A percentile compares a stretch with the other conserved stretches of the same genome.
Conservation (phyloP, 2,888 invertebrate species). For the Chloroclystis v-ata region DNA sequence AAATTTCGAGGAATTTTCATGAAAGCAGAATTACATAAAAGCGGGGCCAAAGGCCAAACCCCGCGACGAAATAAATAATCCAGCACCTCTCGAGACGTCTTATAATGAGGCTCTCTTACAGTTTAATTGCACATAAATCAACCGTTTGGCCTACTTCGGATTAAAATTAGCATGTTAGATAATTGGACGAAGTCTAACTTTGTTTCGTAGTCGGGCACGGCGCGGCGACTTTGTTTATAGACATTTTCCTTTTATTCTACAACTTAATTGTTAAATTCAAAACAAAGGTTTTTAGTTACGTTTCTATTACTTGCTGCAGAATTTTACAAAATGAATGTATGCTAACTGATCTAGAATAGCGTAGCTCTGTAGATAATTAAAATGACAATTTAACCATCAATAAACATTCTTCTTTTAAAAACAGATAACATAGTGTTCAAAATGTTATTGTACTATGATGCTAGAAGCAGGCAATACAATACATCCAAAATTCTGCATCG, state of each 20-base stretch:
- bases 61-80: constrained; percentile 5
- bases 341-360: too few relatives aligned
- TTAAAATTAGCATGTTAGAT: constrained; percentile 26
- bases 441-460: too few relatives aligned
- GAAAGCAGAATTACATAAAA: background rate
- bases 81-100: constrained; percentile 17
- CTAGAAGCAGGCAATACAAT: too few relatives aligned
- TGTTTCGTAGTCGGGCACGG: constrained; percentile 12
- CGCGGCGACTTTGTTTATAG: constrained; percentile 14
- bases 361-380: too few relatives aligned
- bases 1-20: background rate
- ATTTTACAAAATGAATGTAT: too few relatives aligned
- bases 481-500: too few relatives aligned
- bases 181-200: constrained; percentile 17
- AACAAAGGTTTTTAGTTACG: too few relatives aligned
- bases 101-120: constrained; percentile 21
- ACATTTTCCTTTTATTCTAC: background rate
- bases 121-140: constrained; percentile 26
- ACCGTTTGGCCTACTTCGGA: constrained; percentile 20
- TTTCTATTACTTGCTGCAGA: too few relatives aligned
- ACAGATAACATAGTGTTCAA: too few relatives aligned
- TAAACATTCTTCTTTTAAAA: too few relatives aligned
- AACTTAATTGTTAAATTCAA: background rate
- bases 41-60: background rate
- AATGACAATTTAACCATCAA: too few relatives aligned